Base-by-base conservation (phyloP, 2,888 invertebrate genomes). In the Cataglyphis rosenhaueri region DNA sequence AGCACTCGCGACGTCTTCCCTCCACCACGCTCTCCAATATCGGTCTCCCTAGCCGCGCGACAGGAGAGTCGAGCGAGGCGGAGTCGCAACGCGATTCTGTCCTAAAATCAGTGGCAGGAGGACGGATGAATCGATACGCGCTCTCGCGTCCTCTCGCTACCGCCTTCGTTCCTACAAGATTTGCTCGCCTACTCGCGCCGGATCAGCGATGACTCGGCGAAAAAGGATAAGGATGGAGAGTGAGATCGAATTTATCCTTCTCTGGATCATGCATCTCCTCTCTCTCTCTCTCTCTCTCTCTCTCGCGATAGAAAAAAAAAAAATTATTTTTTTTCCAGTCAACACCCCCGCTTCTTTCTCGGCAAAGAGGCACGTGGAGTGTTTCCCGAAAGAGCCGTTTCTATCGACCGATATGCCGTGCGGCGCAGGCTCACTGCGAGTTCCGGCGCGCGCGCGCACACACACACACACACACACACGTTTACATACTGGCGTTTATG, bases 371-470 rank as follows among this genome's bases (percentile, higher is more conserved):
- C 89, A 90, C 90, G 89, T 90, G 90, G 88, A 90, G 85, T 70
- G 75, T 85, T 89, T 89, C 89, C 90, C 90, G 86, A 89, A 90
- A 90, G 48, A 52, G 84, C 89, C 89, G 79, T 87, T 41, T 68
- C 62, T 90, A 90, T 90, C 89, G 89, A 90, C 90, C 89, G 90
- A 86, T 89, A 84, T 85, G 21, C 21, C 55, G 66, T 75, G 70
- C 84, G 84, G 90, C 89, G 89, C 89, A 90, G 88, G 65, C 89
- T 85, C 89, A 84, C 84, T 89, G 74, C 64, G 68, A 59, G 35
- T 70, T 21, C 5, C 71, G 35, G 21, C 70, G 78, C 12, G 41
- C 12, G 41, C 74, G 57, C 76, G 29, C 81, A 48, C 76, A 21
- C 81, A 62, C 9, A 25, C 41, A 1, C 38, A 18, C 18, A 9